Evolutionary conservation across 2,888 invertebrate species (phyloP), one percentile per base, ranked within the genome.

Genomic region (Prosapia bicincta): DNA sequence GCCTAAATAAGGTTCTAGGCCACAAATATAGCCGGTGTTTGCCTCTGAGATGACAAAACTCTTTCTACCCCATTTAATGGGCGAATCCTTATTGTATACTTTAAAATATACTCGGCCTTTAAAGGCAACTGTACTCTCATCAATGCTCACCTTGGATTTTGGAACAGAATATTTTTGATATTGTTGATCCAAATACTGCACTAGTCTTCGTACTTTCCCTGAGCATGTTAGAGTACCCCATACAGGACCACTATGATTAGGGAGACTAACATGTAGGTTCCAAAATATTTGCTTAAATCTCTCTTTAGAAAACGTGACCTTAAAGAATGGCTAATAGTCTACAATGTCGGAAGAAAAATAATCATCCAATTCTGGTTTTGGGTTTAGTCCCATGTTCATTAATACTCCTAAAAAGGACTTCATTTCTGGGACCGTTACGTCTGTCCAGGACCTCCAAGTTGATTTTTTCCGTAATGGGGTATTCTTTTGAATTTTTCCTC

Each of bases 211-310:
- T 7, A 71, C 65, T 54, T 71, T 71, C 1, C 71, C 54, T 2
- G 71, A 71, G n/a, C 65, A 20, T 23, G 71, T 26, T 66, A 71
- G 10, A 5, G 54, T 54, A 5, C 65, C 71, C 65, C 20, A 54
- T 71, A 23, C 38, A 54, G 71, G 65, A 15, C n/a, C n/a, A n/a
- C n/a, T n/a, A n/a, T n/a, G n/a, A n/a, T n/a, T n/a, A n/a, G n/a
- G n/a, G n/a, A n/a, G 20, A n/a, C n/a, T 67, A n/a, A 71, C 24
- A 25, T 71, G 54, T 20, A 71, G 71, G 20, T 10, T 24, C 71
- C 71, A 26, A 65, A 71, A 71, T 20, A 71, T 71, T 71, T 71
- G 71, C n/a, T 71, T 28, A 71, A n/a, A n/a, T n/a, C n/a, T n/a
- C n/a, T n/a, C n/a, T n/a, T n/a, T n/a, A n/a, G n/a, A n/a, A n/a